phyloP scores from a whole-genome alignment of 2,888 invertebrate species.

The Piscicola geometra region DNA sequence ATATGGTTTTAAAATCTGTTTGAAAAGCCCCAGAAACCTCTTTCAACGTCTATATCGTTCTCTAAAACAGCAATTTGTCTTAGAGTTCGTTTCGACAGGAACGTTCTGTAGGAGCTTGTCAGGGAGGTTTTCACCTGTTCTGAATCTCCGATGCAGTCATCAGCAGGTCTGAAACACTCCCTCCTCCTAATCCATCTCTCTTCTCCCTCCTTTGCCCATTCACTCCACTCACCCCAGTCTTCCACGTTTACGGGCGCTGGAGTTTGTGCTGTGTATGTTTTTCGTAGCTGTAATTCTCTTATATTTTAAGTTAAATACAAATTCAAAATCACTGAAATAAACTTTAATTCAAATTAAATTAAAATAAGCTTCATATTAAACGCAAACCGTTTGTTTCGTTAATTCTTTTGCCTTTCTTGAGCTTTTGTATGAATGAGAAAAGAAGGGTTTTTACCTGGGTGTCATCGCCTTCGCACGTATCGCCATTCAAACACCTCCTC shows the following conservation, averaged over 20 bases:
- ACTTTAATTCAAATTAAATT: no score
- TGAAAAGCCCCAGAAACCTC: neutral
- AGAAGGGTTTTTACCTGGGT: no score
- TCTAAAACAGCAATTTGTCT: neutral
- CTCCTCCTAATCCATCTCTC: neutral
- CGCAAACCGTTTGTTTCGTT: no score
- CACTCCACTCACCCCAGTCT: slow-evolving; percentile 32
- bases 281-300: no score
- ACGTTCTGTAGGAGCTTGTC: neutral
- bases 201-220: slow-evolving; percentile 32
- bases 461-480: neutral
- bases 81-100: neutral
- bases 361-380: no score
- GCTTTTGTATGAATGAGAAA: no score
- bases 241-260: slow-evolving; percentile 30
- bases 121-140: neutral
- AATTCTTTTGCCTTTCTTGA: no score
- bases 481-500: neutral
- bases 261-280: no score
- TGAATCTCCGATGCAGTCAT: neutral
- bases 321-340: no score
- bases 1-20: no score
- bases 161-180: neutral
- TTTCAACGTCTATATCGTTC: neutral
- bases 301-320: no score